These are phyloP conservation scores for Limnephilus rhombicus DNA, from an alignment of 2,888 invertebrate genomes.

Conservation along the genomic window DNA sequence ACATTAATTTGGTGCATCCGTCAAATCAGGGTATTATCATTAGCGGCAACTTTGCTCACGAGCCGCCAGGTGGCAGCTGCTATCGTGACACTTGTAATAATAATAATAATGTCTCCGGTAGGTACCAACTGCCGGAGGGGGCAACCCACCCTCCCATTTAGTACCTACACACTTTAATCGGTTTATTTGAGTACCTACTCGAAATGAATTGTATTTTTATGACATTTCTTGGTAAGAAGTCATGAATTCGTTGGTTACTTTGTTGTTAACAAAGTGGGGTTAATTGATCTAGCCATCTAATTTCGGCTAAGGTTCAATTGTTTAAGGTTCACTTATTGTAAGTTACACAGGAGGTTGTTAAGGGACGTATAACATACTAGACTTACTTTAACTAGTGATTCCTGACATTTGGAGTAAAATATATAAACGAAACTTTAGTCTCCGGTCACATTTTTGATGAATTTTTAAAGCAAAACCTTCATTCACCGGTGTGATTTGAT, in stretches of 20 bases:
- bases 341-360: no score
- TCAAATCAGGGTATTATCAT: neutral
- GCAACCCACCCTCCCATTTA: neutral
- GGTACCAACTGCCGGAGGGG: neutral
- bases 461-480: no score
- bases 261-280: neutral
- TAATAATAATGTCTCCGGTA: neutral
- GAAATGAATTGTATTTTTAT: neutral
- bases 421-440: no score
- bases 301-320: no score
- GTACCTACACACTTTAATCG: neutral
- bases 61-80: constrained; percentile 18
- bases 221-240: neutral
- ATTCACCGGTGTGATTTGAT: no score
- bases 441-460: no score
- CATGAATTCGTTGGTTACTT: neutral
- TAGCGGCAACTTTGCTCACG: constrained; percentile 2
- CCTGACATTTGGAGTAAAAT: no score
- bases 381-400: no score
- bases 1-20: constrained; percentile 7
- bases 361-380: no score
- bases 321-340: no score
- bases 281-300: neutral
- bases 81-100: neutral
- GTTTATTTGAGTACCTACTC: neutral